Evolutionary conservation across 2,888 invertebrate species (phyloP).

Genomic region (Pteria penguin): DNA sequence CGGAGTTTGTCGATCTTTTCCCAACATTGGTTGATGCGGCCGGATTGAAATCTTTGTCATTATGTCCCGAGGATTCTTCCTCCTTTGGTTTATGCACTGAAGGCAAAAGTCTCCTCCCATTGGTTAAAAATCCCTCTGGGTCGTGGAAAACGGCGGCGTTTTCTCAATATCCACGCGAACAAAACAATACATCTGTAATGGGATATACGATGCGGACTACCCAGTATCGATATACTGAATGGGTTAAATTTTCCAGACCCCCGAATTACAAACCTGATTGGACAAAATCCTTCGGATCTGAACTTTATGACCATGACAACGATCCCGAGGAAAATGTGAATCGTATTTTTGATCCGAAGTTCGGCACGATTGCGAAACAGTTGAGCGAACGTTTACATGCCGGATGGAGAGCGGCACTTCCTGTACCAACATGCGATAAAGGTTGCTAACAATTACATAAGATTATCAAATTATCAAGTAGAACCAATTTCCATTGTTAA

Average conservation of each 20-base stretch:
- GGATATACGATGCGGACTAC: conserved; percentile 61
- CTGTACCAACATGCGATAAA: not conserved
- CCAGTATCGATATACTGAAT: conserved; percentile 54
- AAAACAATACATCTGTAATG: conserved; percentile 47
- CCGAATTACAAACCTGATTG: conserved; percentile 49
- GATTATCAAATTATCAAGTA: no score
- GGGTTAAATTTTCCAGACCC: conserved; percentile 41
- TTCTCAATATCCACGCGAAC: conserved; percentile 56
- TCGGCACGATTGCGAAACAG: conserved; percentile 53
- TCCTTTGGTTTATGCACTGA: conserved; percentile 53
- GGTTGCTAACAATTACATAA: no score
- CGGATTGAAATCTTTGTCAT: conserved; percentile 41
- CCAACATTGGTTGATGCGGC: conserved; percentile 67
- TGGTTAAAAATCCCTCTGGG: conserved; percentile 40
- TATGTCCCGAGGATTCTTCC: conserved; percentile 55
- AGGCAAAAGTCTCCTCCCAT: conserved; percentile 56
- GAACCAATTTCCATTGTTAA: no score
- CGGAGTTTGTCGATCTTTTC: conserved; percentile 67
- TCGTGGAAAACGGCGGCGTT: conserved; percentile 50
- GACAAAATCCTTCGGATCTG: conserved; percentile 82
- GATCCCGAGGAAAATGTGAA: conserved; percentile 88
- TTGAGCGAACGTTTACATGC: conserved; percentile 42
- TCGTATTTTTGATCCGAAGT: conserved; percentile 81
- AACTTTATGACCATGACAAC: conserved; percentile 88
- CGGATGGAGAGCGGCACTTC: conserved; percentile 45